These are phyloP conservation scores for Sclerodermus sp. DNA, from an alignment of 2,888 invertebrate genomes.

Conservation along the genomic window DNA sequence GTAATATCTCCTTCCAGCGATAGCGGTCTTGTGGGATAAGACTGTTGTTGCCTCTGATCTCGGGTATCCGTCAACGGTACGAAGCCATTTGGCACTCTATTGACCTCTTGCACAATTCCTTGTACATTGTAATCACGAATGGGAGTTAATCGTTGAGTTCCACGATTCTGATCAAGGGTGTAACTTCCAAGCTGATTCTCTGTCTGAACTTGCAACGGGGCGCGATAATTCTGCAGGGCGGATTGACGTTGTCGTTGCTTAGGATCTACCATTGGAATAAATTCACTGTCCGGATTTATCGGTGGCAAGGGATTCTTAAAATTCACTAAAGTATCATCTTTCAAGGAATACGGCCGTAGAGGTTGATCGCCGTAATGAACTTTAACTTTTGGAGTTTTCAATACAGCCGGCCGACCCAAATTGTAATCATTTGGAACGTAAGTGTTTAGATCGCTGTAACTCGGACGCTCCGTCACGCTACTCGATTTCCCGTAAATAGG, in stretches of 20 bases:
- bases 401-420: slow-evolving; percentile 27
- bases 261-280: slow-evolving; percentile 58
- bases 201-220: not conserved
- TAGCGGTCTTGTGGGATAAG: slow-evolving; percentile 29
- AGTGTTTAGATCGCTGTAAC: slow-evolving; percentile 27
- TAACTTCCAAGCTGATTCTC: slow-evolving; percentile 10
- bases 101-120: slow-evolving; percentile 9
- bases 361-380: slow-evolving; percentile 62
- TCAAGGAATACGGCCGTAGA: slow-evolving; percentile 60
- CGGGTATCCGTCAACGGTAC: slow-evolving; percentile 32
- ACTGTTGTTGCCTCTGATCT: slow-evolving; percentile 7
- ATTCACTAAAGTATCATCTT: slow-evolving; percentile 73
- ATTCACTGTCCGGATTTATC: slow-evolving; percentile 72
- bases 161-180: slow-evolving; percentile 5
- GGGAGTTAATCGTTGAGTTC: slow-evolving; percentile 4
- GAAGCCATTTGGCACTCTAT: slow-evolving; percentile 29
- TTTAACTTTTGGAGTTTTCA: slow-evolving; percentile 57
- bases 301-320: slow-evolving; percentile 69
- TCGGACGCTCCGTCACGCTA: slow-evolving; percentile 46
- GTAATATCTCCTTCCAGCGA: slow-evolving; percentile 59
- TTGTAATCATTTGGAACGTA: slow-evolving; percentile 35
- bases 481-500: slow-evolving; percentile 44
- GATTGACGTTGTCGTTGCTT: slow-evolving; percentile 23
- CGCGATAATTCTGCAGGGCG: slow-evolving; percentile 6
- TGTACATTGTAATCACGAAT: slow-evolving; percentile 19